Base-by-base conservation (phyloP, 1,140 invertebrate species). In the Drosophila mauritiana region DNA sequence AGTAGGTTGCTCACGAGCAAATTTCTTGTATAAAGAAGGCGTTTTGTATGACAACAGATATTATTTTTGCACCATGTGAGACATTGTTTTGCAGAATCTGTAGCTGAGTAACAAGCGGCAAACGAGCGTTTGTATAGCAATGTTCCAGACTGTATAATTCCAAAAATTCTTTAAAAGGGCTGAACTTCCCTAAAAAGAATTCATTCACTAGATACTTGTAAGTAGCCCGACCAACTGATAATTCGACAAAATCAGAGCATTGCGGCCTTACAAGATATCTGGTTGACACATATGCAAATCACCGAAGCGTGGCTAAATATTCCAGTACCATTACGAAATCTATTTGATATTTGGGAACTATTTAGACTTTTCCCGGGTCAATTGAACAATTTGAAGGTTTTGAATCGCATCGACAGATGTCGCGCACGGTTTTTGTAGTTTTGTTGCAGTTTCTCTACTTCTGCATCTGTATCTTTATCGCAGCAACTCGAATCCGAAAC, bases 241-340 rank as follows among this genome's bases (percentile, higher is more conserved):
- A 86, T 85, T 77, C 53, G 67, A 73, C 59, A 43, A 42, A 68
- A 78, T 84, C 51, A 78, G 56, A 65, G 8, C 11, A 51, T 17
- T 27, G 55, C 45, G 34, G 27, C 27, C 4, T 31, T 34, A 46
- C 39, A 69, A 55, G 40, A n/a, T n/a, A 52, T 49, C 40, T 77
- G 13, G 42, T 57, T 63, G 62, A 17, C 46, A 17, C 20, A 22
- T 36, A 49, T 27, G 22, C 48, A 45, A 84, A 36, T 39, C 73
- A 84, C 39, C 45, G 59, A 77, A 85, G 77, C 81, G 55, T 84
- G 58, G 12, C 84, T 81, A 84, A 84, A 77, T 79, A 65, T 69
- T 63, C 45, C 31, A 63, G 12, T 48, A 22, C 46, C 37, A 53
- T 73, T 73, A 62, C 56, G 22, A 54, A 53, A 73, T 15, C 12